A percentile compares a stretch with the other conserved stretches of the same genome.
Evolutionary conservation across 2,888 invertebrate genomes (phyloP).

Genomic region (Agrotis exclamationis): DNA sequence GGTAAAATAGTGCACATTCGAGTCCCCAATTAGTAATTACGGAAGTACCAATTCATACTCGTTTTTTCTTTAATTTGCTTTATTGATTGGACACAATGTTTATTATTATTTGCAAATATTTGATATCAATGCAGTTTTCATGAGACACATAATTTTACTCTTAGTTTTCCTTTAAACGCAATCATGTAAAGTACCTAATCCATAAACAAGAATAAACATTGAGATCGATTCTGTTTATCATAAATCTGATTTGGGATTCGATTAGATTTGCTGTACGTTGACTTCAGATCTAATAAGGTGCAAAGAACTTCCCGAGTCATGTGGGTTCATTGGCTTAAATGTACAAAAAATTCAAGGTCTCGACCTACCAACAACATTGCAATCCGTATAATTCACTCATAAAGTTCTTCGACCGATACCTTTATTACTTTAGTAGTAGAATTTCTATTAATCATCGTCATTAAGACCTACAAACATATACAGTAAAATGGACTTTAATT

Average conservation of each 20-base stretch:
- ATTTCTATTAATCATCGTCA: slow-evolving; percentile 67
- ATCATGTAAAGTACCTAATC: neutral
- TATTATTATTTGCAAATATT: neutral
- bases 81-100: slow-evolving; percentile 14
- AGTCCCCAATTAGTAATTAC: slow-evolving; percentile 26
- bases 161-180: neutral
- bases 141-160: neutral
- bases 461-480: slow-evolving; percentile 33
- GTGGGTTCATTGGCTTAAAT: slow-evolving; percentile 27
- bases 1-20: slow-evolving; percentile 49
- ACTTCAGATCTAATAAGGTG: slow-evolving; percentile 15
- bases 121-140: neutral
- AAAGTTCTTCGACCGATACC: slow-evolving; percentile 73
- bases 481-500: slow-evolving; percentile 62
- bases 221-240: neutral
- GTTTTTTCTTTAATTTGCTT: slow-evolving; percentile 10
- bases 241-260: slow-evolving; percentile 3
- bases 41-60: slow-evolving; percentile 6
- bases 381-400: slow-evolving; percentile 56
- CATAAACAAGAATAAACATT: neutral
- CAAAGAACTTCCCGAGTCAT: slow-evolving; percentile 31
- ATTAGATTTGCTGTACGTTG: slow-evolving; percentile 25
- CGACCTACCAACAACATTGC: slow-evolving; percentile 42
- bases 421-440: slow-evolving; percentile 75
- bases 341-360: slow-evolving; percentile 51